Conservation (phyloP, 2,797 vertebrate species). For the Phalanger gymnotis region DNA sequence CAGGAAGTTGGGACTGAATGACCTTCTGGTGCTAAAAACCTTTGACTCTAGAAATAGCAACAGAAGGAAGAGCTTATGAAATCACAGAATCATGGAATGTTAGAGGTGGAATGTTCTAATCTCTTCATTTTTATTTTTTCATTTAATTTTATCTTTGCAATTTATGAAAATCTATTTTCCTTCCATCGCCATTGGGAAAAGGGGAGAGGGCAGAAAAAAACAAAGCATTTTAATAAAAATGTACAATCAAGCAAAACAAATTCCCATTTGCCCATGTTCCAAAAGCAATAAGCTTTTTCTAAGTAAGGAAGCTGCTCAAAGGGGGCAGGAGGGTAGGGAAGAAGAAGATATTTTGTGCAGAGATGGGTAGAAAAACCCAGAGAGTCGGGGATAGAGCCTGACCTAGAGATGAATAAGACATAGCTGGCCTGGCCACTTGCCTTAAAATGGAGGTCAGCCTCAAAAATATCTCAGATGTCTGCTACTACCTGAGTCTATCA, state of each 20-base stretch:
- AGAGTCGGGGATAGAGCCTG: not conserved
- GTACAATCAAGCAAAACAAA: not conserved
- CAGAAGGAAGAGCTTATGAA: not conserved
- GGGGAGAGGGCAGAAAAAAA: not conserved
- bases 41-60: not conserved
- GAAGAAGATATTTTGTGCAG: not conserved
- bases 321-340: not conserved
- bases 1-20: not conserved
- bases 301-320: not conserved
- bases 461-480: not conserved
- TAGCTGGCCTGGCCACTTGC: not conserved
- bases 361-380: not conserved
- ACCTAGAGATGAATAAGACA: not conserved
- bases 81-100: not conserved
- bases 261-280: not conserved
- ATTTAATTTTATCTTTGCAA: not conserved
- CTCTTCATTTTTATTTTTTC: not conserved
- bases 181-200: not conserved
- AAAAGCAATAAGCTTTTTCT: not conserved
- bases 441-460: not conserved
- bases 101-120: not conserved
- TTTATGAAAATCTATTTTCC: not conserved
- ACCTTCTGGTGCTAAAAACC: not conserved
- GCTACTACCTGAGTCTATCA: not conserved
- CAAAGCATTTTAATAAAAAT: not conserved